phyloP scores from a whole-genome alignment of 2,113 vertebrate species.

The Casuarius casuarius region DNA sequence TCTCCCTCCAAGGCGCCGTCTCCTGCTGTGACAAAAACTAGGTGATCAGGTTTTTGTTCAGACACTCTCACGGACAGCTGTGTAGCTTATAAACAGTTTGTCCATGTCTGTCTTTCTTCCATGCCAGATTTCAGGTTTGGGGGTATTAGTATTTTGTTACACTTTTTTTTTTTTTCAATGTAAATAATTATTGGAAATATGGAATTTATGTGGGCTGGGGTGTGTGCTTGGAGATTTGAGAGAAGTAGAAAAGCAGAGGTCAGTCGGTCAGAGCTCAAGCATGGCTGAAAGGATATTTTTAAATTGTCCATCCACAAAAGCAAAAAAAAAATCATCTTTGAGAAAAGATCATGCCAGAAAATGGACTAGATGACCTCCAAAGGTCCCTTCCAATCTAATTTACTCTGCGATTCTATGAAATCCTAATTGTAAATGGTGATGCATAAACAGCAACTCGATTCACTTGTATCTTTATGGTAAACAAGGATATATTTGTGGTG shows the following conservation, averaged over 20 bases:
- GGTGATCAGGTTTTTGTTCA: not conserved
- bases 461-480: slow-evolving; percentile 22
- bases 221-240: not conserved
- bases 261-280: not conserved
- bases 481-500: slow-evolving; percentile 63
- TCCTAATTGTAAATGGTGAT: slow-evolving; percentile 22
- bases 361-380: slow-evolving; percentile 26
- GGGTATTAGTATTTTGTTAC: not conserved
- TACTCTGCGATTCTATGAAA: slow-evolving; percentile 61
- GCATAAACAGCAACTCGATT: slow-evolving; percentile 46
- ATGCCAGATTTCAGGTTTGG: not conserved
- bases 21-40: not conserved
- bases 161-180: not conserved
- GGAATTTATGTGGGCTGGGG: not conserved
- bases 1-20: accelerated
- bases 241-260: not conserved
- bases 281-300: not conserved
- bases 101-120: not conserved
- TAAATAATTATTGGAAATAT: not conserved
- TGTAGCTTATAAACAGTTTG: not conserved
- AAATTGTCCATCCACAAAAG: not conserved
- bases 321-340: not conserved
- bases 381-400: slow-evolving; percentile 62
- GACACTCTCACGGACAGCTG: not conserved
- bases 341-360: slow-evolving; percentile 7